These are phyloP conservation scores for Sebastes hopkinsi DNA, from an alignment of 2,797 vertebrate species.

Conservation along the genomic window DNA sequence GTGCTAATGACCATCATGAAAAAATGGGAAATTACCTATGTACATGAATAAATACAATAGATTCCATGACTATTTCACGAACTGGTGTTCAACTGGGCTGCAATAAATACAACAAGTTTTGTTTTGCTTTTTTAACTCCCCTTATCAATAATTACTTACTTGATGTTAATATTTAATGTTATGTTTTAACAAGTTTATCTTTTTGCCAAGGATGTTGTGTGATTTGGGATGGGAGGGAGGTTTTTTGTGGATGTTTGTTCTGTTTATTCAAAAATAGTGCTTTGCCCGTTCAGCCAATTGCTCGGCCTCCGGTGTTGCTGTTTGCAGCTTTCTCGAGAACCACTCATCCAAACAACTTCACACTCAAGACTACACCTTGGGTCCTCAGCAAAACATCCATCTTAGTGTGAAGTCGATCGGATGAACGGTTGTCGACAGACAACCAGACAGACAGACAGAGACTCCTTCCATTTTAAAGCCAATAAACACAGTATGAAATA, in stretches of 20 bases:
- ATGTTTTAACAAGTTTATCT: background rate
- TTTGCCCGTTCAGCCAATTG: background rate
- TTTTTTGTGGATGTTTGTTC: background rate
- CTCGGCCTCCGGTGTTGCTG: background rate
- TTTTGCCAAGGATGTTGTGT: background rate
- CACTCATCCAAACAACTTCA: background rate
- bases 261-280: background rate
- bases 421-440: background rate
- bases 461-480: background rate
- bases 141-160: background rate
- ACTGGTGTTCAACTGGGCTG: too few species aligned
- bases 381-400: background rate
- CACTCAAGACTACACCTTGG: background rate
- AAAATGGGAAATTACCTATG: too few species aligned
- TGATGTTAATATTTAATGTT: background rate
- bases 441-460: background rate
- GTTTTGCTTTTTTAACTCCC: background rate
- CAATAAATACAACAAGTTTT: background rate
- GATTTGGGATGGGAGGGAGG: background rate
- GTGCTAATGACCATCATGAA: too few species aligned
- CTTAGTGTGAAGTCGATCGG: background rate
- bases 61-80: too few species aligned
- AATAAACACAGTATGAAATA: background rate
- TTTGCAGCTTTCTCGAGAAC: background rate
- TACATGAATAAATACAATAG: too few species aligned